Evolutionary conservation across 2,113 vertebrate species (phyloP), one percentile per base, ranked within the genome.

Genomic region (Ochotona princeps): DNA sequence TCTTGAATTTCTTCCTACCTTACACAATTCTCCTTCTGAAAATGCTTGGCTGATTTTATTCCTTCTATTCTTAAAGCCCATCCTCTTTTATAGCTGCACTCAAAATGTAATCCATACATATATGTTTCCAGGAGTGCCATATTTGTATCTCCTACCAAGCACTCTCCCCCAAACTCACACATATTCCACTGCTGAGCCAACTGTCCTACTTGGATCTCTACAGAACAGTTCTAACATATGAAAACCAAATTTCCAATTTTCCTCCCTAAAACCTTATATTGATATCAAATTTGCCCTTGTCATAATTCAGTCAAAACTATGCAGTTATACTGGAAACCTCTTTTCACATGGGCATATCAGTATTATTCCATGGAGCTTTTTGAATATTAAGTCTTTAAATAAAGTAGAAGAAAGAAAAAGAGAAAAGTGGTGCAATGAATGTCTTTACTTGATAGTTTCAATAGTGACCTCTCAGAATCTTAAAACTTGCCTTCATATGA

Each of bases 401-500:
- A 54, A 67, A 60, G 70, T 32, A 67, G 9, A 63, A 73, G n/a
- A 35, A 81, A 86, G 7, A 67, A 60, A 91, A 83, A 18, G 17
- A 83, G 86, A 78, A 72, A 69, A 49, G 38, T 21, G 20, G 5
- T 67, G 2, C 28, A 35, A 75, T 18, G 1, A 83, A 32, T 32
- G 69, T 8, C 8, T 30, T 85, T n/a, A 47, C 28, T 21, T 73
- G n/a, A 84, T 1, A 78, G 25, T 32, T 82, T 13, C 7, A 78
- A 30, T 18, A 72, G 32, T 60, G 7, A 85, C 28, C 13, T 87
- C 65, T 87, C 65, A 72, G 85, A 38, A 47, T 21, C 83, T 67
- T 92, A 70, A 79, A 88, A 79, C 26, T 47, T 94, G 28, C 32
- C n/a, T 90, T 61, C 44, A 74, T 20, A 8, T n/a, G 88, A 73